Conservation (phyloP, 1,140 invertebrate species). For the Drosophila sproati region DNA sequence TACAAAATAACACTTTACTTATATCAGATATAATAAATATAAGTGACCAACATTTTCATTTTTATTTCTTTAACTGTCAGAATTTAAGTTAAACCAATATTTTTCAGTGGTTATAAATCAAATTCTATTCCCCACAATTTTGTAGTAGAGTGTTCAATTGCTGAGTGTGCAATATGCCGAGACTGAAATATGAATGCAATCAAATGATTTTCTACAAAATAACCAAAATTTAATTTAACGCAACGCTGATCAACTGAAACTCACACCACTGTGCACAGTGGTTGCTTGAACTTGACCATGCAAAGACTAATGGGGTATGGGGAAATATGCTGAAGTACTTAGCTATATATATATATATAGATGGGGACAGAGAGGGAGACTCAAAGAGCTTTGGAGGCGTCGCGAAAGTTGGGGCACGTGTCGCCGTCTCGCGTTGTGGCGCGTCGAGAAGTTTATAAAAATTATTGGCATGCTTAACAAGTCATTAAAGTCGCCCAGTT, state of each 20-base stretch:
- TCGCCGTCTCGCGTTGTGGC: conserved; percentile 32
- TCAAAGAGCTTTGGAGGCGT: conserved; percentile 35
- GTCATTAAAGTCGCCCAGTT: conserved; percentile 63
- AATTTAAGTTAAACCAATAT: too few relatives aligned
- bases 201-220: conserved; percentile 23
- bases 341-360: conserved; percentile 8
- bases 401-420: conserved; percentile 76
- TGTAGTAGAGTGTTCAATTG: conserved; percentile 37
- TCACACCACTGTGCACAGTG: conserved; percentile 25
- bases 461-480: conserved; percentile 81
- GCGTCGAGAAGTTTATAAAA: conserved; percentile 66
- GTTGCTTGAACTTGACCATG: conserved; percentile 70
- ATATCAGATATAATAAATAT: too few relatives aligned
- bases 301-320: conserved; percentile 11
- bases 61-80: too few relatives aligned
- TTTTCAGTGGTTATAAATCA: not conserved
- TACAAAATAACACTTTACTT: too few relatives aligned
- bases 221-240: conserved; percentile 83
- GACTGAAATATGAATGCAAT: conserved; percentile 71
- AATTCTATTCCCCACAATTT: not conserved
- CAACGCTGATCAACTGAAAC: conserved; percentile 60
- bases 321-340: conserved; percentile 40
- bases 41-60: too few relatives aligned
- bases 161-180: conserved; percentile 40
- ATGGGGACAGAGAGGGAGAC: not conserved